Percentiles rank a stretch among this genome's conserved stretches.
phyloP scores from a whole-genome alignment of 2,888 invertebrate species.

The Acleris literana region DNA sequence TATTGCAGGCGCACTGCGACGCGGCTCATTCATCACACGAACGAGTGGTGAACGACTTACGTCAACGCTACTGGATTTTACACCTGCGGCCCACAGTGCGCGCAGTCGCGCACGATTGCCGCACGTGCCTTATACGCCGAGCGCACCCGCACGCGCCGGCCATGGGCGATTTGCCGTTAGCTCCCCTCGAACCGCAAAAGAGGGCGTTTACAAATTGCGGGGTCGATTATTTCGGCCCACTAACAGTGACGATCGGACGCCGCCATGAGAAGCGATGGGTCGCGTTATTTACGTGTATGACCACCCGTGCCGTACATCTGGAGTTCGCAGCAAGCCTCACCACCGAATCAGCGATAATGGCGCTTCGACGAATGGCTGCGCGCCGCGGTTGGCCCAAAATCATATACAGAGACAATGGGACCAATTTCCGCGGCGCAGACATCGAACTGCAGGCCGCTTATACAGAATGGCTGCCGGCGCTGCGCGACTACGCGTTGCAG shows the following conservation, averaged over 20 bases:
- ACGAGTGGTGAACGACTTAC: too few species aligned
- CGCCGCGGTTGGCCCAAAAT: constrained; percentile 15
- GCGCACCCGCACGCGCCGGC: constrained; percentile 23
- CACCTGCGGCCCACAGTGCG: too few species aligned
- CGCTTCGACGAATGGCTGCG: constrained; percentile 17
- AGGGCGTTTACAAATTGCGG: too few species aligned
- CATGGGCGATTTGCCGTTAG: constrained; percentile 33
- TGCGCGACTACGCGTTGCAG: too few species aligned
- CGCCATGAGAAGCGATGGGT: constrained; percentile 36
- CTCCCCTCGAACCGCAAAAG: constrained; percentile 7
- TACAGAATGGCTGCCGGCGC: too few species aligned
- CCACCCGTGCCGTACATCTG: constrained; percentile 30
- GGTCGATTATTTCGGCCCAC: constrained; percentile 39
- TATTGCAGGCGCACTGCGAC: too few species aligned
- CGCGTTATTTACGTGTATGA: constrained; percentile 38
- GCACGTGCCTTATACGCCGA: constrained; percentile 10
- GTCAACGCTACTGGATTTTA: too few species aligned
- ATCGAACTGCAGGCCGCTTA: too few species aligned
- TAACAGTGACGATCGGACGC: constrained; percentile 35
- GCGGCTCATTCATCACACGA: too few species aligned
- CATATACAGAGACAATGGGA: too few species aligned
- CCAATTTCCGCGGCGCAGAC: too few species aligned
- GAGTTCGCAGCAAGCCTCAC: constrained; percentile 24
- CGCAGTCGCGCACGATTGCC: neutral
- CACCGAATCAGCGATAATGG: constrained; percentile 24